Percentiles rank a stretch among this genome's conserved stretches.
Evolutionary conservation across 2,888 invertebrate genomes (phyloP).

Genomic region (Rotaria socialis): DNA sequence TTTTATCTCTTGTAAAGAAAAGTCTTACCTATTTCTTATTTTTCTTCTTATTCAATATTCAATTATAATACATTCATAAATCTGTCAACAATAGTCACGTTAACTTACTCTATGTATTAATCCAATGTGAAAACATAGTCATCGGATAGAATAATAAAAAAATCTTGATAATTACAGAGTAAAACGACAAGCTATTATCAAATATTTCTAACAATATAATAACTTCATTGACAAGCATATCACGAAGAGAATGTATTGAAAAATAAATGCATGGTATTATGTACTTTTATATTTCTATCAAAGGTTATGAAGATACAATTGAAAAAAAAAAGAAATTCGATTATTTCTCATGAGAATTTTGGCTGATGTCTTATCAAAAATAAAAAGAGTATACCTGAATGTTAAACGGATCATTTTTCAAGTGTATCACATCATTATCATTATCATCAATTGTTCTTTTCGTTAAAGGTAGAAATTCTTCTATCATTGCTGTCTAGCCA

Average conservation of each 20-base stretch:
- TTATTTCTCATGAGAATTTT: not conserved
- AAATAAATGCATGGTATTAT: not conserved
- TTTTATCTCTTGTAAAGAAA: not conserved
- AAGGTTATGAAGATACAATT: not conserved
- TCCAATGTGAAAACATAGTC: not conserved
- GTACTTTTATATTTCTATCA: not conserved
- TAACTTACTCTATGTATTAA: not conserved
- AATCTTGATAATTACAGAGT: not conserved
- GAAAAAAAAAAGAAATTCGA: not conserved
- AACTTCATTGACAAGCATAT: not conserved
- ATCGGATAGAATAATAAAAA: not conserved
- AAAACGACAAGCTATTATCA: not conserved
- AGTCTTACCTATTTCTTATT: not conserved
- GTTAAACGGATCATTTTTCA: conserved; percentile 14
- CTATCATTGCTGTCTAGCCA: not conserved
- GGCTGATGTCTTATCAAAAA: not conserved
- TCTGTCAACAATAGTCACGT: not conserved
- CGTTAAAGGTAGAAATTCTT: not conserved
- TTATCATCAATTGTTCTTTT: not conserved
- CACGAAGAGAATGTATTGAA: not conserved
- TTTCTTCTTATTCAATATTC: not conserved
- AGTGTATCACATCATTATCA: conserved; percentile 18
- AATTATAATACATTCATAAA: not conserved
- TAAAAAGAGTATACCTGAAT: not conserved
- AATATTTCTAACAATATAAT: not conserved